These are phyloP conservation scores for Poeciliopsis turrubarensis DNA, from an alignment of 2,113 vertebrate genomes.

Conservation along the genomic window DNA sequence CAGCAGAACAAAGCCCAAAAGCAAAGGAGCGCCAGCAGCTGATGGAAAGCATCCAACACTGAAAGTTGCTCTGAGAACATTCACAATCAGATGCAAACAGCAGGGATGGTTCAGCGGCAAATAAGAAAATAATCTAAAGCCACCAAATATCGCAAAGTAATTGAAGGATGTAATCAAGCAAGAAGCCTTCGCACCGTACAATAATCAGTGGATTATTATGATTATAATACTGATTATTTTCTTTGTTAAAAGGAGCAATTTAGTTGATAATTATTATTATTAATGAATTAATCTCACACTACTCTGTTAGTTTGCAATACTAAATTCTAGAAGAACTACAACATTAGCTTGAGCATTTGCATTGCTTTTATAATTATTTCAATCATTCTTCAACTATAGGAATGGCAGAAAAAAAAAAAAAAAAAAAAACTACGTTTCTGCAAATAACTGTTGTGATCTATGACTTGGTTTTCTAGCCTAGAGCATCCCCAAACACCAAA, in stretches of 20 bases:
- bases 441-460: neutral
- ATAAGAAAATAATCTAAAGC: neutral
- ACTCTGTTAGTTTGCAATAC: conserved; percentile 1
- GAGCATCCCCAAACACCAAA: conserved; percentile 44
- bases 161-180: neutral
- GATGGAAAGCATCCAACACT: conserved; percentile 24
- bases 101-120: conserved; percentile 50
- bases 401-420: neutral
- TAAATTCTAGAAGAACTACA: neutral
- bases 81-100: conserved; percentile 24
- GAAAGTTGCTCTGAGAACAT: conserved; percentile 28
- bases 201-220: neutral
- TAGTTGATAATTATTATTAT: neutral
- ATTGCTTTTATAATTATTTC: no score
- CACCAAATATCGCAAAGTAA: neutral
- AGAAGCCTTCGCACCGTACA: neutral
- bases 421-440: neutral
- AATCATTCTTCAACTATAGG: neutral
- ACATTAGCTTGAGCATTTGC: neutral
- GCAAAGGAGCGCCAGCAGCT: conserved; percentile 34
- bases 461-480: conserved; percentile 24
- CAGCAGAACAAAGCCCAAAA: conserved; percentile 26
- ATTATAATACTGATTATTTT: neutral
- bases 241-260: neutral
- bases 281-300: neutral